These are phyloP conservation scores for Gouania willdenowi DNA, from an alignment of 2,797 vertebrate species.

Conservation along the genomic window DNA sequence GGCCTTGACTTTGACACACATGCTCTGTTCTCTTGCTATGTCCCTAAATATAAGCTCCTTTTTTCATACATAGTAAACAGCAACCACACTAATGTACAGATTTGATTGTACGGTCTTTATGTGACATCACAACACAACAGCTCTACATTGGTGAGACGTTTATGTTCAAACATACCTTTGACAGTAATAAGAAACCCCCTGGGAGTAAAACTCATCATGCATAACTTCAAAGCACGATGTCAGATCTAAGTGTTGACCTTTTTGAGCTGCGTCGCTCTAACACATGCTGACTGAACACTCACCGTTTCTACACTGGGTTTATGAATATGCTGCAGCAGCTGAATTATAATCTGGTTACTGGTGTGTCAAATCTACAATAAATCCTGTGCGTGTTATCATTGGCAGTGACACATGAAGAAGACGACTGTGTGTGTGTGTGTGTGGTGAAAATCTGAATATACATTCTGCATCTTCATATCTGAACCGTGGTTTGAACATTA, in stretches of 20 bases:
- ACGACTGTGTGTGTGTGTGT: not conserved
- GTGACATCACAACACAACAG: no score
- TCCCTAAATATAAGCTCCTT: no score
- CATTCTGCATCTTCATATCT: conserved; percentile 73
- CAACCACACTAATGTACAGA: no score
- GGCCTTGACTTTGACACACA: no score
- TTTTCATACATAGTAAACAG: no score
- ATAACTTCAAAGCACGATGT: conserved; percentile 32
- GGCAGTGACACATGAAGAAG: conserved; percentile 58
- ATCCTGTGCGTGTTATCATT: conserved; percentile 77
- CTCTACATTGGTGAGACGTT: not conserved
- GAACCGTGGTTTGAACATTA: conserved; percentile 58
- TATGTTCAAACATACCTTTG: conserved; percentile 4
- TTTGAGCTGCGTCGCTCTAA: conserved; percentile 22
- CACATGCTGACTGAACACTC: conserved; percentile 39
- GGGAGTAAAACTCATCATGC: conserved; percentile 16
- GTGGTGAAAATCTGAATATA: conserved; percentile 64
- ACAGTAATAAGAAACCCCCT: not conserved
- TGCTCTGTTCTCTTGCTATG: no score
- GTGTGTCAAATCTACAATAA: conserved; percentile 74
- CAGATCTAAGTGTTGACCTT: conserved; percentile 57
- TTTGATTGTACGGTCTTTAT: no score
- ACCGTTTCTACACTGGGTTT: conserved; percentile 36
- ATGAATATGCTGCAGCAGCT: conserved; percentile 56
- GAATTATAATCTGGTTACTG: conserved; percentile 75